A percentile compares a stretch with the other conserved stretches of the same genome.
Conservation (phyloP, 2,113 vertebrate species). For the Micronycteris hirsuta region DNA sequence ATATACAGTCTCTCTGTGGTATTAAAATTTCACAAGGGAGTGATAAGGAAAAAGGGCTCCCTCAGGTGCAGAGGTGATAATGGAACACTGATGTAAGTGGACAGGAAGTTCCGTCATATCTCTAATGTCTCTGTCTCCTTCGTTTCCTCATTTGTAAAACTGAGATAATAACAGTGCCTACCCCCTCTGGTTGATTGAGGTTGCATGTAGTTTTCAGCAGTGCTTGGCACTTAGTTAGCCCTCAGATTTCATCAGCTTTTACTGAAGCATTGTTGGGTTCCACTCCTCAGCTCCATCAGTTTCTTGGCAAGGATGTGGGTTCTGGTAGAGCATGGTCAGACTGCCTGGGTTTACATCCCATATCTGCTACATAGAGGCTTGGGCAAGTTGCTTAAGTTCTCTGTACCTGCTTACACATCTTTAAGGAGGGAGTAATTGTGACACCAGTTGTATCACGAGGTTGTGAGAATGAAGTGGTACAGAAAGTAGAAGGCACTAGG, state of each 20-base stretch:
- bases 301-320: not conserved
- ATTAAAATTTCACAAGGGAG: not conserved
- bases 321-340: no score
- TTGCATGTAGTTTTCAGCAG: not conserved
- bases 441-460: not conserved
- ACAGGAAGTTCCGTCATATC: not conserved
- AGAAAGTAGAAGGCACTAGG: not conserved
- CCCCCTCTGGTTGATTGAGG: not conserved
- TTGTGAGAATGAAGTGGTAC: not conserved
- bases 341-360: not conserved
- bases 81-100: not conserved
- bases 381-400: not conserved
- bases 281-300: not conserved
- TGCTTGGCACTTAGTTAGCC: not conserved
- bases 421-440: not conserved
- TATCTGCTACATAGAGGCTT: not conserved
- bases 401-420: not conserved
- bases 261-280: not conserved
- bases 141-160: not conserved
- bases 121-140: not conserved
- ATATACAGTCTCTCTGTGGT: not conserved
- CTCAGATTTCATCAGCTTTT: not conserved
- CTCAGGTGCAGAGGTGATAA: not conserved
- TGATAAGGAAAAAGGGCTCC: not conserved
- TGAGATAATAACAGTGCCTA: not conserved